Evolutionary conservation across 2,113 vertebrate species (phyloP), one percentile per base, ranked within the genome.

Genomic region (Copsychus sechellarum): DNA sequence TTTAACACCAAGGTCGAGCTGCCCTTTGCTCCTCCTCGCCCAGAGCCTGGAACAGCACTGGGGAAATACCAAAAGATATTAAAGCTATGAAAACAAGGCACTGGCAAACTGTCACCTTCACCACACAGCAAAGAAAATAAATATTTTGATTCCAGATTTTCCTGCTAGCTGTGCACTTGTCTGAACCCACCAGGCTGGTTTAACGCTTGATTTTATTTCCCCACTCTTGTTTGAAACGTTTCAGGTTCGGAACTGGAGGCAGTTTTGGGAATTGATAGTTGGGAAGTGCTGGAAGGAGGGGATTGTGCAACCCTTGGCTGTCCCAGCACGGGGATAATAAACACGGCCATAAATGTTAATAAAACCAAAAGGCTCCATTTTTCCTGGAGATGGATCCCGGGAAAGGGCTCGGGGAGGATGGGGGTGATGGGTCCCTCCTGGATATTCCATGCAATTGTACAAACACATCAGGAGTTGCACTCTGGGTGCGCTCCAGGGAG

Each of bases 21-120:
- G 92, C 86, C 86, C 93, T 91, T 58, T 91, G 93, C 80, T 94
- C 60, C 90, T 96, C 43, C 72, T 80, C 29, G 15, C 77, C 74
- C 89, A 36, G 87, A 86, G 91, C 50, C 78, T 74, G 29, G 38
- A 72, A 85, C 74, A 50, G 57, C 47, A 9, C 67, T 40, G 79
- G 85, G 72, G 81, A 85, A 84, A 88, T 8, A 86, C 14, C 92
- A 83, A 23, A 83, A 81, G 38, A 87, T 83, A 82, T 92, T 85
- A 79, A 95, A 94, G 56, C 54, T 53, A 23, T 65, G 58, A 34
- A 81, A 90, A 76, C 84, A 58, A 91, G 76, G 48, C 84, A 56
- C 71, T 9, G 18, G 72, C 91, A 94, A 67, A 79, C 53, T 57
- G 76, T 60, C 83, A 86, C 93, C 79, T 72, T 83, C 82, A 72